phyloP scores from a whole-genome alignment of 2,797 vertebrate genomes.

The Anguilla marmorata region DNA sequence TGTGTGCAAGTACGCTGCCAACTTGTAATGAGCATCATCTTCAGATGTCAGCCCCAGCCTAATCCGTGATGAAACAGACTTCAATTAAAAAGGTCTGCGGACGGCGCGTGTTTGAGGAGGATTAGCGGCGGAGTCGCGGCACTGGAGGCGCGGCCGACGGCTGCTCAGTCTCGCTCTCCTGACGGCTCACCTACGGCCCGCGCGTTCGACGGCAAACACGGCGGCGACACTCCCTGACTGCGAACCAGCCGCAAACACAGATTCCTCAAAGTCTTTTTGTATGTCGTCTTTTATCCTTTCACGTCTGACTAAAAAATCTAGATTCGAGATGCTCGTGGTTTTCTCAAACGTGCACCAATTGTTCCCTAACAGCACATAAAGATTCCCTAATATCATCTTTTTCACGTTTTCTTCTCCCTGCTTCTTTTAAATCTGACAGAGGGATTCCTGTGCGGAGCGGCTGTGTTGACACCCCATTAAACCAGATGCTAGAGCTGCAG shows the following conservation, averaged over 20 bases:
- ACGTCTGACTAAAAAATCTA: background rate
- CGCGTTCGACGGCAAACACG: background rate
- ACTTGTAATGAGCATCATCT: constrained; percentile 43
- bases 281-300: too few relatives aligned
- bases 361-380: background rate
- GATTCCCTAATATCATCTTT: background rate
- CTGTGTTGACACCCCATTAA: background rate
- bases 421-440: background rate
- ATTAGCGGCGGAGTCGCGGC: constrained; percentile 29
- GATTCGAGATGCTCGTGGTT: background rate
- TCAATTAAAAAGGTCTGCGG: constrained; percentile 50
- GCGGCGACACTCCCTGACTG: background rate
- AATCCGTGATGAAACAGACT: constrained; percentile 58
- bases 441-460: background rate
- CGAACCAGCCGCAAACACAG: too few relatives aligned
- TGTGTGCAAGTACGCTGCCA: constrained; percentile 49
- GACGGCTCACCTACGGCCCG: background rate
- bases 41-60: constrained; percentile 50
- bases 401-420: background rate
- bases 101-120: constrained; percentile 45
- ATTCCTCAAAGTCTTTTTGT: too few relatives aligned
- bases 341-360: background rate
- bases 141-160: background rate
- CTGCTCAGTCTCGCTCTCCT: background rate
- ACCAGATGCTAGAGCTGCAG: background rate